phyloP scores from a whole-genome alignment of 2,888 invertebrate genomes.

The Tineola bisselliella region DNA sequence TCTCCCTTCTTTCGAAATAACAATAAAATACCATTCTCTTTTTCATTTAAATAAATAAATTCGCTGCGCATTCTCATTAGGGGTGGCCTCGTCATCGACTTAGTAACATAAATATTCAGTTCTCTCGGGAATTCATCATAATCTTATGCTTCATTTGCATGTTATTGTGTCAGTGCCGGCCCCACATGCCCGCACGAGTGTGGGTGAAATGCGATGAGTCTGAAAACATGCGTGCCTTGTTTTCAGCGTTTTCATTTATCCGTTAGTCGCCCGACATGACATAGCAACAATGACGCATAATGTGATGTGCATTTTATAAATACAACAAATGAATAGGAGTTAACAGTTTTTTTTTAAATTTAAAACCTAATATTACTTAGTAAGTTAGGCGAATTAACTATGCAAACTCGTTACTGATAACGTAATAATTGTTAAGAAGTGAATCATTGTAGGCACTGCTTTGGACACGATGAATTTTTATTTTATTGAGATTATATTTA shows the following conservation, averaged over 20 bases:
- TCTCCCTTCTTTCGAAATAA: background rate
- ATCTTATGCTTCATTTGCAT: slow-evolving; percentile 52
- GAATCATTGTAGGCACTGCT: background rate
- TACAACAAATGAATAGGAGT: background rate
- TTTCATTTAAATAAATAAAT: slow-evolving; percentile 24
- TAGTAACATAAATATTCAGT: slow-evolving; percentile 47
- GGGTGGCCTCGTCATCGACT: slow-evolving; percentile 25
- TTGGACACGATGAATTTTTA: background rate
- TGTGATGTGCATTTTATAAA: background rate
- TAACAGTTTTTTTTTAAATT: background rate
- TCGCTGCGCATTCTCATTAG: slow-evolving; percentile 33
- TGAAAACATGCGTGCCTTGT: slow-evolving; percentile 1
- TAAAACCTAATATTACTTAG: background rate
- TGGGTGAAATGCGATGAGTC: background rate
- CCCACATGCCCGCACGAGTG: background rate
- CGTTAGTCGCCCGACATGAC: background rate
- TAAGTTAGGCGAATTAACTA: background rate
- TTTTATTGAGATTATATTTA: background rate
- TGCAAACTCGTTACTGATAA: background rate
- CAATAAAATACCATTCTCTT: slow-evolving; percentile 14
- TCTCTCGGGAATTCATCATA: slow-evolving; percentile 46
- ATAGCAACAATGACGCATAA: background rate
- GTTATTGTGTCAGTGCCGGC: slow-evolving; percentile 40
- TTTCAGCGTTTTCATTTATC: slow-evolving; percentile 7
- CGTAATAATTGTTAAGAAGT: background rate